Percentiles rank a stretch among this genome's conserved stretches.
Evolutionary conservation across 2,888 invertebrate genomes (phyloP).

Genomic region (Dryomyza anilis): DNA sequence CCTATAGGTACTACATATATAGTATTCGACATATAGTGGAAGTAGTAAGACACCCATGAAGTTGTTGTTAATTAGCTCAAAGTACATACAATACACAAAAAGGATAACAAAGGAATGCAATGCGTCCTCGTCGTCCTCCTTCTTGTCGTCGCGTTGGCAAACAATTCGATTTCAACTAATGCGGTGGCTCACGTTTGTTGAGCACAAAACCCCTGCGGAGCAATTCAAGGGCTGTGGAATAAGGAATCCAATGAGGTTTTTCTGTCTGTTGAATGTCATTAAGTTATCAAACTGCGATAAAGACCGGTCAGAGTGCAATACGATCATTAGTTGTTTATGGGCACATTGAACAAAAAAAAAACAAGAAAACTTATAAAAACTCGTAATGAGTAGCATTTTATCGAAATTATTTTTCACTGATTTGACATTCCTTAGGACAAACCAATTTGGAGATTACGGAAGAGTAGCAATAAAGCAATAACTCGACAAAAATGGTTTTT

Average conservation of each 20-base stretch:
- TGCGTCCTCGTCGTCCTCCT: too few relatives aligned
- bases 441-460: too few relatives aligned
- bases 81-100: neutral
- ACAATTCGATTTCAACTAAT: constrained; percentile 15
- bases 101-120: constrained; percentile 21
- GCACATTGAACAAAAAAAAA: too few relatives aligned
- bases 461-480: too few relatives aligned
- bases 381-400: too few relatives aligned
- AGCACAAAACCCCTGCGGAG: neutral
- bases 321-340: too few relatives aligned
- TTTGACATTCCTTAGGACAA: too few relatives aligned
- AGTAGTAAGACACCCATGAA: constrained; percentile 5
- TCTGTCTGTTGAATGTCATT: neutral
- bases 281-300: constrained; percentile 23
- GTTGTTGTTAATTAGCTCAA: constrained; percentile 15
- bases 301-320: too few relatives aligned
- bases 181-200: neutral
- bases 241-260: neutral
- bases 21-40: neutral
- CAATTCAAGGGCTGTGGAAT: neutral
- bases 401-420: too few relatives aligned
- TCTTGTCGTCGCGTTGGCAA: constrained; percentile 11
- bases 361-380: too few relatives aligned
- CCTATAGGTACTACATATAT: neutral
- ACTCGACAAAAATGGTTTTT: too few relatives aligned